phyloP scores from a whole-genome alignment of 1,140 invertebrate species.

The Thalassaphorura encarpata region DNA sequence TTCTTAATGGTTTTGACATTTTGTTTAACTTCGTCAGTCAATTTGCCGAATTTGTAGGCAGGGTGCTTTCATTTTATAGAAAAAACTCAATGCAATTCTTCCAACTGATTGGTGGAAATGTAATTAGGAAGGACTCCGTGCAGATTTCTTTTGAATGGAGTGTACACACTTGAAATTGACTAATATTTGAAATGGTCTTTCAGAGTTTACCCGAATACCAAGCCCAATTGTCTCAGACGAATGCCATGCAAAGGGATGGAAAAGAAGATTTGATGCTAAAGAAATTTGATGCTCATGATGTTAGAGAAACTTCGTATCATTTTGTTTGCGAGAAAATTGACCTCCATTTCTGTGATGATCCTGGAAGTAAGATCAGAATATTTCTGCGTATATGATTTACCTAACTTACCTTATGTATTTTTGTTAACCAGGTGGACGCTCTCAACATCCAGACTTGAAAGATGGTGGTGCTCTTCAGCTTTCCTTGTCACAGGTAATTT shows the following conservation, averaged over 20 bases:
- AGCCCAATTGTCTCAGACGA: constrained; percentile 55
- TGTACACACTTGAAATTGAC: no score
- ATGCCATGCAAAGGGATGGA: constrained; percentile 38
- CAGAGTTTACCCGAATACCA: constrained; percentile 69
- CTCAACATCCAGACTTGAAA: constrained; percentile 67
- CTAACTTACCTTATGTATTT: constrained; percentile 4
- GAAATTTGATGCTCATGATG: constrained; percentile 81
- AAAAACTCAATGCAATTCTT: no score
- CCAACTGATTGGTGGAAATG: no score
- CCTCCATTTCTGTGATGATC: constrained; percentile 94
- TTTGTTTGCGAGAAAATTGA: constrained; percentile 87
- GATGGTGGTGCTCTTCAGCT: constrained; percentile 92
- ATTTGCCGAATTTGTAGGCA: no score
- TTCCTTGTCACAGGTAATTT: constrained; percentile 48
- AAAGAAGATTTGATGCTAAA: constrained; percentile 45
- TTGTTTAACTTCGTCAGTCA: no score
- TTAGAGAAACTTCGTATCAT: constrained; percentile 95
- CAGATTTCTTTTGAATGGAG: no score
- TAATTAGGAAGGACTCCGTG: no score
- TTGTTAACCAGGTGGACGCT: constrained; percentile 56
- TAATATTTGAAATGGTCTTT: constrained; percentile 26
- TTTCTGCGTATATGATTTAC: background rate
- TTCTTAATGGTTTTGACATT: no score
- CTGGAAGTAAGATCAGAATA: constrained; percentile 53
- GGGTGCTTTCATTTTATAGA: no score